Conservation (phyloP, 2,888 invertebrate genomes). For the Eutolmus rufibarbis region DNA sequence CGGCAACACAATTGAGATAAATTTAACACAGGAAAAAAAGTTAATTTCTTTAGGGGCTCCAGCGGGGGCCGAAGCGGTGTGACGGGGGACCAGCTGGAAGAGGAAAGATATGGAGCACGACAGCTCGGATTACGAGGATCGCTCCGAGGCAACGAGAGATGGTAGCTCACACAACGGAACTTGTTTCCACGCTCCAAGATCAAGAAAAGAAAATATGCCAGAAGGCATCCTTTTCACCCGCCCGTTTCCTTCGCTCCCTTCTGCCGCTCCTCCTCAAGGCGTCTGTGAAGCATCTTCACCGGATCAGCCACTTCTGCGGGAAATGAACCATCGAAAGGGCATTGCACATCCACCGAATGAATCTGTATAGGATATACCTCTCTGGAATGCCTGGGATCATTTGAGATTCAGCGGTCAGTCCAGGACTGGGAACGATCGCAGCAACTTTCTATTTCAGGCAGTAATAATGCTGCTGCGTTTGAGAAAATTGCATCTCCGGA, state of each 20-base stretch:
- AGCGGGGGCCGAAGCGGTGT: background rate
- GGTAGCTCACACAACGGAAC: slow-evolving; percentile 39
- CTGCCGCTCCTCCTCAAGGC: background rate
- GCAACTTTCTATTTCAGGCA: slow-evolving; percentile 26
- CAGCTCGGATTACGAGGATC: slow-evolving; percentile 3
- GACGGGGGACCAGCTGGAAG: background rate
- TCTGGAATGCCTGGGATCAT: slow-evolving; percentile 4
- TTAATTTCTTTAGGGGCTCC: background rate
- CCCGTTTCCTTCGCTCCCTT: background rate
- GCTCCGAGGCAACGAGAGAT: slow-evolving; percentile 20
- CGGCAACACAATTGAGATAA: slow-evolving; percentile 14
- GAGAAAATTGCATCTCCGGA: background rate
- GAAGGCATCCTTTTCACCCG: slow-evolving; percentile 31
- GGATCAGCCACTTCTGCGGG: background rate
- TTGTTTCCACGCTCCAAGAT: slow-evolving; percentile 27
- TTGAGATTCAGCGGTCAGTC: background rate
- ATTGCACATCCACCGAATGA: background rate
- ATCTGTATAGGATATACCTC: background rate
- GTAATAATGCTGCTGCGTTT: background rate
- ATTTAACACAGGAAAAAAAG: slow-evolving; percentile 17
- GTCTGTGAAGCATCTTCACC: background rate
- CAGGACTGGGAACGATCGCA: background rate
- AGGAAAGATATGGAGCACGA: slow-evolving; percentile 30
- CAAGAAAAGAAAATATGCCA: slow-evolving; percentile 28
- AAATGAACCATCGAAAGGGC: background rate